Evolutionary conservation across 2,797 vertebrate species (phyloP).

Genomic region (Chiroxiphia lanceolata): DNA sequence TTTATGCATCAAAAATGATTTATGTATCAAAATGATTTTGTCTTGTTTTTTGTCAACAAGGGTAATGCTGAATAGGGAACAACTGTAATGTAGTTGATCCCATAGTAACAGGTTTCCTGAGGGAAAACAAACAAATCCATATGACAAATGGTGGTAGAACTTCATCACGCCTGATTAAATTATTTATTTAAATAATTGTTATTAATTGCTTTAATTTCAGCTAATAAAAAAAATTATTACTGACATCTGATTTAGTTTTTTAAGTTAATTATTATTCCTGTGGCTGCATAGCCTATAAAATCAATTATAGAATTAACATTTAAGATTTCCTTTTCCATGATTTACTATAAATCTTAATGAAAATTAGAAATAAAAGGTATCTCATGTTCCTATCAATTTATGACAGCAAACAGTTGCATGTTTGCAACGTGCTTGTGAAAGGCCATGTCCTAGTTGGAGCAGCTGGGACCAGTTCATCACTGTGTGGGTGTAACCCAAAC

Average conservation of each 20-base stretch:
- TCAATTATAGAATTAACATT: not conserved
- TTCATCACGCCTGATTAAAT: not conserved
- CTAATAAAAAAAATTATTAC: not conserved
- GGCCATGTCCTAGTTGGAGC: too few species aligned
- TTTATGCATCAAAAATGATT: not conserved
- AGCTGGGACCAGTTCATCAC: too few species aligned
- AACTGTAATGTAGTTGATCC: not conserved
- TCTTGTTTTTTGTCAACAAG: not conserved
- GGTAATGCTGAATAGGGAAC: not conserved
- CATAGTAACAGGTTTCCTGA: not conserved
- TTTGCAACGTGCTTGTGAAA: not conserved
- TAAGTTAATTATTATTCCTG: not conserved
- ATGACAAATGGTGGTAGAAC: not conserved
- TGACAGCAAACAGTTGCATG: not conserved
- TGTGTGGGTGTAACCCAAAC: too few species aligned
- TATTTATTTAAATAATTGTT: not conserved
- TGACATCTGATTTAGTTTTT: not conserved
- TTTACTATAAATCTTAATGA: not conserved
- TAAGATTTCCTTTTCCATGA: not conserved
- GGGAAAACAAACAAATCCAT: not conserved
- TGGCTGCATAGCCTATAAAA: not conserved
- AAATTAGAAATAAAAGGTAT: not conserved
- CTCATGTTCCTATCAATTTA: not conserved
- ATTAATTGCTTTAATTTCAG: not conserved
- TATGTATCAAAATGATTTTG: too few species aligned